Conservation (phyloP, 2,113 vertebrate genomes). For the Apaloderma vittatum region DNA sequence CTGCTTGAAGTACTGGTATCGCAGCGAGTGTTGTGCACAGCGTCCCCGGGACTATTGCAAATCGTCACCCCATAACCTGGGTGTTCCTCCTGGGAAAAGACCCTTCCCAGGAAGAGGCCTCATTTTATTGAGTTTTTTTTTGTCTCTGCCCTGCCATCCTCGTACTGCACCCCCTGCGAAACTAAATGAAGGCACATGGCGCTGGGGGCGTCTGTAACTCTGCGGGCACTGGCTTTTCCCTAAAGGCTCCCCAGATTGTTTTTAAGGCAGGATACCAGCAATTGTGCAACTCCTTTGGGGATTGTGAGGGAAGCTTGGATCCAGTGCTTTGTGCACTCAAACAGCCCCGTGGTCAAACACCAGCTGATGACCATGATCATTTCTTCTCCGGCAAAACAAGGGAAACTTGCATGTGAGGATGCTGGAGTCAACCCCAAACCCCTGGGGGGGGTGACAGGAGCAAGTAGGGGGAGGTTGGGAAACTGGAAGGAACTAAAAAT, state of each 20-base stretch:
- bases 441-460: neutral
- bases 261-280: neutral
- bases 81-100: neutral
- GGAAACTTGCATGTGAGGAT: neutral
- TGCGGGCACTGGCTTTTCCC: neutral
- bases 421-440: neutral
- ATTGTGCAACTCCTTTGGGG: neutral
- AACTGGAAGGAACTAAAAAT: neutral
- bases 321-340: neutral
- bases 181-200: neutral
- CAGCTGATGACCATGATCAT: neutral
- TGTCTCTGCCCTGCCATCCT: neutral
- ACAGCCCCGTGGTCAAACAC: neutral
- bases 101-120: neutral
- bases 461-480: neutral
- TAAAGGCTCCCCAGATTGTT: neutral
- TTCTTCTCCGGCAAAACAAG: neutral
- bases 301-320: neutral
- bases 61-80: rapidly evolving
- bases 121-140: neutral
- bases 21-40: rapidly evolving
- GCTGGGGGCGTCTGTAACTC: neutral
- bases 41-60: neutral
- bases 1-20: rapidly evolving
- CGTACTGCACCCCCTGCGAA: neutral